Conservation (phyloP, 1,140 invertebrate species). For the Trinorchestia longiramus region DNA sequence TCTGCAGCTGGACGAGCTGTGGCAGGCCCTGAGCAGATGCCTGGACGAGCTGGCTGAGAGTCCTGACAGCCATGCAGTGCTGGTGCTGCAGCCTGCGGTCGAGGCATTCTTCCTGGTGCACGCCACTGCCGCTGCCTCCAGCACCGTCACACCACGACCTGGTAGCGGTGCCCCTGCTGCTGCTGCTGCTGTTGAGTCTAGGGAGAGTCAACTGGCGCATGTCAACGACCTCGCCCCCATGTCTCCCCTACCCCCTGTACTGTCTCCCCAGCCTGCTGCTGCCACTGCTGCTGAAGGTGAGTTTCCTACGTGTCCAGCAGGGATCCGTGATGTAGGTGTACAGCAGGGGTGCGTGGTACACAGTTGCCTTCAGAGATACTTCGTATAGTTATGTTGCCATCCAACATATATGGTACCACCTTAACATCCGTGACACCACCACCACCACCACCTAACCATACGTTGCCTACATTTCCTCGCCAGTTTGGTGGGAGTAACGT, state of each 20-base stretch:
- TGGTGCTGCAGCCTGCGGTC: conserved; percentile 91
- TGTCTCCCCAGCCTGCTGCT: not conserved
- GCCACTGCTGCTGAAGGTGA: not conserved
- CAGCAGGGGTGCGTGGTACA: no score
- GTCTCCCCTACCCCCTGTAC: conserved; percentile 70
- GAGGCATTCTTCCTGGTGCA: conserved; percentile 94
- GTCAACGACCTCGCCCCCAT: conserved; percentile 73
- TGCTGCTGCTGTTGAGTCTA: conserved; percentile 66
- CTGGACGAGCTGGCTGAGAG: conserved; percentile 85
- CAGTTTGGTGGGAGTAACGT: no score
- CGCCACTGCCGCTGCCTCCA: conserved; percentile 73
- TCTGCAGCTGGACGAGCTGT: conserved; percentile 80
- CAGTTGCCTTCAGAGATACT: no score
- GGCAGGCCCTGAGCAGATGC: conserved; percentile 86
- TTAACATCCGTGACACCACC: no score
- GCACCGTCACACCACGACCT: conserved; percentile 64
- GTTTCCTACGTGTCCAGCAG: not conserved
- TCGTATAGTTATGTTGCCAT: no score
- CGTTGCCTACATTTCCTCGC: no score
- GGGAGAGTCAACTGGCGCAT: conserved; percentile 75
- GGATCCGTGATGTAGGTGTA: not conserved
- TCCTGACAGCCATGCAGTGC: conserved; percentile 91
- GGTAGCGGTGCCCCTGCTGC: conserved; percentile 56
- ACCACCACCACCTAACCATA: no score
- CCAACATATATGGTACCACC: no score